Percentiles rank a stretch among this genome's conserved stretches.
Evolutionary conservation across 1,140 invertebrate species (phyloP).

Genomic region (Drosophila prosaltans): DNA sequence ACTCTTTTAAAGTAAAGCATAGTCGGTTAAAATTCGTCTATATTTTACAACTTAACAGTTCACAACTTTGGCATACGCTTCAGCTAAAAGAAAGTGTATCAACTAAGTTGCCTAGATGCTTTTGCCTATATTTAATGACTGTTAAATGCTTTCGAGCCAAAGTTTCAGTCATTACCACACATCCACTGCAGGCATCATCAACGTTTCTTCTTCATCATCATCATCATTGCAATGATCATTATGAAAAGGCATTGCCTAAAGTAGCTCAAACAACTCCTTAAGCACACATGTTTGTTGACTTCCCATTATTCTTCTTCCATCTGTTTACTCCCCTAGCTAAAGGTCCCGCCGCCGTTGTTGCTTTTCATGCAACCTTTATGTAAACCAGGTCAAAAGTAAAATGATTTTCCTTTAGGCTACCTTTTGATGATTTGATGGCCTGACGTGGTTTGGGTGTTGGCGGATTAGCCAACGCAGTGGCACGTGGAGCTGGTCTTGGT

Average conservation of each 20-base stretch:
- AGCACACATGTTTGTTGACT: constrained; percentile 44
- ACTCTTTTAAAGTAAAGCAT: no score
- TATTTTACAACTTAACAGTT: no score
- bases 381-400: constrained; percentile 70
- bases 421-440: constrained; percentile 77
- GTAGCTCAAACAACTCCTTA: constrained; percentile 46
- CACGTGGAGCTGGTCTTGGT: constrained; percentile 73
- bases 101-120: background rate
- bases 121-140: background rate
- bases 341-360: background rate
- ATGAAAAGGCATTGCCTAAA: constrained; percentile 23
- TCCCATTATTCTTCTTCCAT: constrained; percentile 24
- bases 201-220: background rate
- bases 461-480: constrained; percentile 54
- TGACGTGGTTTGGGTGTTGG: constrained; percentile 82
- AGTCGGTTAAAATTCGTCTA: no score
- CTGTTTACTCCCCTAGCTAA: background rate
- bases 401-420: constrained; percentile 39
- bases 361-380: constrained; percentile 25
- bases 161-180: constrained; percentile 47
- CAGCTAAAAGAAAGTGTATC: background rate
- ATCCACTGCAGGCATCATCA: constrained; percentile 32
- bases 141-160: constrained; percentile 4
- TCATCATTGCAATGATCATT: background rate
- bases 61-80: no score